phyloP scores from a whole-genome alignment of 2,113 vertebrate species.

The Epinephelus cyanopodus region DNA sequence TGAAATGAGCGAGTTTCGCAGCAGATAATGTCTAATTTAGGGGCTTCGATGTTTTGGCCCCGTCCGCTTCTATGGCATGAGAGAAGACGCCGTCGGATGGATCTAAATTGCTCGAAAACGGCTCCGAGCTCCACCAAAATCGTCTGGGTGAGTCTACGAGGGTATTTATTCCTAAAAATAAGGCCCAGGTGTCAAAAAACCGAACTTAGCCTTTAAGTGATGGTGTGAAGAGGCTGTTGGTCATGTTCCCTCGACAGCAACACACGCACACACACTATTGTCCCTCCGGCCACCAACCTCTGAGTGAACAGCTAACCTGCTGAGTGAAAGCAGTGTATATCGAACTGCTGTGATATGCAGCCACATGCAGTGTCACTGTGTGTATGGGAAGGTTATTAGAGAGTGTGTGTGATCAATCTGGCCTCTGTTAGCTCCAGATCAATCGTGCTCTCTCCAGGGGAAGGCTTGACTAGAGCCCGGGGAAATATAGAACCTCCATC shows the following conservation, averaged over 20 bases:
- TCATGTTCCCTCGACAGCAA: slow-evolving; percentile 31
- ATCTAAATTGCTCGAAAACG: too few relatives aligned
- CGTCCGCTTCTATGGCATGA: too few relatives aligned
- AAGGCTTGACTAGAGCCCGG: slow-evolving; percentile 31
- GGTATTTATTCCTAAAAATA: too few relatives aligned
- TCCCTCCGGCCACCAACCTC: slow-evolving; percentile 42
- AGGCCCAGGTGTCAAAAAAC: too few relatives aligned
- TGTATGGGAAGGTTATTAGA: slow-evolving; percentile 48
- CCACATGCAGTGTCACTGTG: slow-evolving; percentile 38
- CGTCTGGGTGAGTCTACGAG: too few relatives aligned
- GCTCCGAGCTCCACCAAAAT: too few relatives aligned
- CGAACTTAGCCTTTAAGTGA: too few relatives aligned
- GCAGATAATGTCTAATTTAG: too few relatives aligned
- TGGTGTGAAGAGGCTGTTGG: slow-evolving; percentile 58
- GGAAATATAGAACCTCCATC: not conserved
- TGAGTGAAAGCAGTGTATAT: slow-evolving; percentile 59
- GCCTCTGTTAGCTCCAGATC: slow-evolving; percentile 47
- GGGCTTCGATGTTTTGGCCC: too few relatives aligned
- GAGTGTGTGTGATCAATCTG: slow-evolving; percentile 43
- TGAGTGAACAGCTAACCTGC: slow-evolving; percentile 56
- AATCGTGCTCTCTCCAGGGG: slow-evolving; percentile 37
- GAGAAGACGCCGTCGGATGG: too few relatives aligned
- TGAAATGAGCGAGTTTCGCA: too few relatives aligned
- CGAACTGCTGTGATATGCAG: slow-evolving; percentile 51
- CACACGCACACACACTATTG: slow-evolving; percentile 5